Conservation (phyloP, 2,797 vertebrate genomes). For the Pseudomugil gertrudae region DNA sequence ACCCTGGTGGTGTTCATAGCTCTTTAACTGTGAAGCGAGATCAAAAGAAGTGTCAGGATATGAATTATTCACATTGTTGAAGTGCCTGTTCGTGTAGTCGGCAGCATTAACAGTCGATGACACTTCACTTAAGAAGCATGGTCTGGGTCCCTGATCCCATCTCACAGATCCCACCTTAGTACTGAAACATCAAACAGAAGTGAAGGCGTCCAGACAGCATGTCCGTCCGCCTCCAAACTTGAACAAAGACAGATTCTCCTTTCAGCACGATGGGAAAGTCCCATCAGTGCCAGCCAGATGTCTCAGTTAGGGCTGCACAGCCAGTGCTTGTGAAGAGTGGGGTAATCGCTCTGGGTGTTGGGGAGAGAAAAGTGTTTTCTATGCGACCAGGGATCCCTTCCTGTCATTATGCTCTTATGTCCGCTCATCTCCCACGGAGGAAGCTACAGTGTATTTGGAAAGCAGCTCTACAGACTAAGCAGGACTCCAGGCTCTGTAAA, state of each 20-base stretch:
- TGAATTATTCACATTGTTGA: constrained; percentile 28
- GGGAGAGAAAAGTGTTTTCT: constrained; percentile 6
- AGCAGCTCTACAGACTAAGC: constrained; percentile 30
- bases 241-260: constrained; percentile 52
- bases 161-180: constrained; percentile 33
- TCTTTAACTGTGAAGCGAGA: constrained; percentile 14
- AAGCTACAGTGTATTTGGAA: constrained; percentile 32
- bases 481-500: constrained; percentile 11
- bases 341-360: constrained; percentile 23
- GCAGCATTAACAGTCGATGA: constrained; percentile 33
- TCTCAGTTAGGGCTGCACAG: constrained; percentile 32
- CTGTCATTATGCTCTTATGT: constrained; percentile 68
- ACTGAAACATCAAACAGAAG: constrained; percentile 68
- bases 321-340: constrained; percentile 19
- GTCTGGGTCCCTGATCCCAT: constrained; percentile 34
- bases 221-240: constrained; percentile 35
- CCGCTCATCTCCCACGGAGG: constrained; percentile 33
- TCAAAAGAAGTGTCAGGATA: not conserved
- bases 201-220: constrained; percentile 42
- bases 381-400: constrained; percentile 44
- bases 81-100: constrained; percentile 30
- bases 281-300: constrained; percentile 54
- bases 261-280: constrained; percentile 57
- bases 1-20: not conserved
- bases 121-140: constrained; percentile 24